Evolutionary conservation across 2,888 invertebrate genomes (phyloP).

Genomic region (Epistrophe eligans): DNA sequence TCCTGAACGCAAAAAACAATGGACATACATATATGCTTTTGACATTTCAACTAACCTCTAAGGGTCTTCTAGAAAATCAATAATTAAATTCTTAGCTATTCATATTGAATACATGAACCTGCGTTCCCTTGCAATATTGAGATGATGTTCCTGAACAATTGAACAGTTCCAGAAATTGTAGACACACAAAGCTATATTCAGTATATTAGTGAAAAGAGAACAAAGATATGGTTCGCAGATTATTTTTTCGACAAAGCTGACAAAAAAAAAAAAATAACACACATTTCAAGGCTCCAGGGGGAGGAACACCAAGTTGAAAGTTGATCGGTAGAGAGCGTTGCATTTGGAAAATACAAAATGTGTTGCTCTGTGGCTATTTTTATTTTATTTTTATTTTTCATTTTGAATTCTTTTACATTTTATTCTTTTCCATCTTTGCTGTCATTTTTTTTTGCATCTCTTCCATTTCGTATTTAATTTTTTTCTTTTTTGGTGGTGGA

Average conservation of each 20-base stretch:
- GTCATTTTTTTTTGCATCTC: constrained; percentile 29
- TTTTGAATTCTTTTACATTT: constrained; percentile 40
- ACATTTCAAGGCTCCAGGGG: not conserved
- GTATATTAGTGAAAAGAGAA: too few species aligned
- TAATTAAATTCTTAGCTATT: too few species aligned
- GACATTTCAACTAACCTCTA: too few species aligned
- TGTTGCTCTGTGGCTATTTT: constrained; percentile 46
- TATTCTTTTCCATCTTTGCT: constrained; percentile 33
- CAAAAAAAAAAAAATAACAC: constrained; percentile 16
- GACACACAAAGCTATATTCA: not conserved
- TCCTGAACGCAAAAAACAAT: too few species aligned
- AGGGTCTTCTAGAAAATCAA: too few species aligned
- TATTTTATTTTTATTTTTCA: not conserved
- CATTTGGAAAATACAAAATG: constrained; percentile 54
- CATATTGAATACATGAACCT: too few species aligned
- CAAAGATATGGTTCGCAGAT: too few species aligned
- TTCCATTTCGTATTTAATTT: constrained; percentile 40
- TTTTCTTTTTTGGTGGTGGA: not conserved
- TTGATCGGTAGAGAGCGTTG: not conserved
- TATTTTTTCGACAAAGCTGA: not conserved
- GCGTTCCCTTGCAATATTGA: too few species aligned
- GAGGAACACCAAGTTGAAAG: constrained; percentile 13
- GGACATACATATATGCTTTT: too few species aligned
- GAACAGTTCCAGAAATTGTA: not conserved
- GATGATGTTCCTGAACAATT: too few species aligned